Conservation (phyloP, 2,113 vertebrate genomes). For the Dasyprocta punctata region DNA sequence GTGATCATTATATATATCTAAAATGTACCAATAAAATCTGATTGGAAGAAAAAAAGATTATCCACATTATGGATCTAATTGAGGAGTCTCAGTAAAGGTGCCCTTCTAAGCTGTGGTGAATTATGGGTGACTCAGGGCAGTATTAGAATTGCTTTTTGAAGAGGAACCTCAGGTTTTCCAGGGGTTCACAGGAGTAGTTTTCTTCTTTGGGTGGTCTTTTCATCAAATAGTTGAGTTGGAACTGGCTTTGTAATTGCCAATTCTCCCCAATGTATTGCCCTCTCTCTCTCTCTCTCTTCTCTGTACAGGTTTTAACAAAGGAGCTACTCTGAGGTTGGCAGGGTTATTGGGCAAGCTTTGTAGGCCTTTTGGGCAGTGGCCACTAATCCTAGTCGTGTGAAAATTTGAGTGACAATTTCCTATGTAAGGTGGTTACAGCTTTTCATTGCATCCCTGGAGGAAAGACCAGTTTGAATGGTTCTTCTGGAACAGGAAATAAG, state of each 20-base stretch:
- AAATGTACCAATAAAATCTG: background rate
- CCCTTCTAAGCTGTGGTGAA: background rate
- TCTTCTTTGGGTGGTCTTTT: background rate
- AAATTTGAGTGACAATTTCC: background rate
- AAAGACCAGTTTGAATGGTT: background rate
- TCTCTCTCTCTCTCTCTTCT: background rate
- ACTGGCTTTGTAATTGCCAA: background rate
- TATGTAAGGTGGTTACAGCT: background rate
- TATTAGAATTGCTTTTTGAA: background rate
- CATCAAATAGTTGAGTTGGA: background rate
- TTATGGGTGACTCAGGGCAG: background rate
- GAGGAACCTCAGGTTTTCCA: background rate
- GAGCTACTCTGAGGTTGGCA: background rate
- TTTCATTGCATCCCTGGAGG: background rate
- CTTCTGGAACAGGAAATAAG: background rate
- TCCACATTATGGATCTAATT: background rate
- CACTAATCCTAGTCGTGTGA: background rate
- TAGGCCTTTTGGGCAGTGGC: background rate
- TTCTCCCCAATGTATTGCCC: background rate
- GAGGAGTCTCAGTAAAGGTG: background rate
- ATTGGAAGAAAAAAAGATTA: background rate
- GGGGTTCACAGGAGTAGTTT: background rate
- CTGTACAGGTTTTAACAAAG: background rate
- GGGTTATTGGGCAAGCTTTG: background rate
- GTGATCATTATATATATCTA: background rate